phyloP scores from a whole-genome alignment of 2,797 vertebrate species.

The Columba guinea region DNA sequence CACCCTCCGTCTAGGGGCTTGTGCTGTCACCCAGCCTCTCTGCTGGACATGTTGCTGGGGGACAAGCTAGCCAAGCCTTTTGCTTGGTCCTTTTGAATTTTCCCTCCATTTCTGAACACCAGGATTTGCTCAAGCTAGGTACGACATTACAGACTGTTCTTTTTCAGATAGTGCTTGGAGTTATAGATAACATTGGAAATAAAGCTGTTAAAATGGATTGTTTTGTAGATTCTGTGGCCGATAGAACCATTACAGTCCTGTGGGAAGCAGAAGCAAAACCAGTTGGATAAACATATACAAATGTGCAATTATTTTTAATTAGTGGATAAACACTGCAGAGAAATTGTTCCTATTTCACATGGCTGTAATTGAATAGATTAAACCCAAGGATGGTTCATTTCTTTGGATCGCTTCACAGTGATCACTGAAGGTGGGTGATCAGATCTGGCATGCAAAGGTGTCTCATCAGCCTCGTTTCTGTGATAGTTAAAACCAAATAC shows the following conservation, averaged over 20 bases:
- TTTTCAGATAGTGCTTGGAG: not conserved
- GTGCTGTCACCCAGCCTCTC: not conserved
- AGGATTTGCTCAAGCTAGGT: not conserved
- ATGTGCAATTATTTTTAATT: constrained; percentile 51
- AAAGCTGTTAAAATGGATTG: constrained; percentile 52
- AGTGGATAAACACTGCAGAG: constrained; percentile 23
- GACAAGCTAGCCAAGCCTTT: not conserved
- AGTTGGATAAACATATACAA: constrained; percentile 51
- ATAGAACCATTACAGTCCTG: not conserved
- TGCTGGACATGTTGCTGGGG: too few species aligned
- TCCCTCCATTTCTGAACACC: not conserved
- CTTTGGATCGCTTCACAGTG: not conserved
- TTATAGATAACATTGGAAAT: constrained; percentile 14
- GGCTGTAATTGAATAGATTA: constrained; percentile 17
- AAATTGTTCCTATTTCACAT: constrained; percentile 16
- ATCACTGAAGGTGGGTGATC: not conserved
- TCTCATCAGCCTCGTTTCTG: not conserved
- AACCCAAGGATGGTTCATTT: not conserved
- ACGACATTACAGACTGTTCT: not conserved
- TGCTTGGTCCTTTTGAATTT: not conserved
- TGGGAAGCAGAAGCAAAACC: constrained; percentile 40
- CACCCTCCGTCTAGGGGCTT: not conserved
- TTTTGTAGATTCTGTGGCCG: not conserved
- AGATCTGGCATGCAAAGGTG: not conserved
- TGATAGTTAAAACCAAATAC: not conserved